phyloP scores from a whole-genome alignment of 2,888 invertebrate species.

The Antheraea assamensis region DNA sequence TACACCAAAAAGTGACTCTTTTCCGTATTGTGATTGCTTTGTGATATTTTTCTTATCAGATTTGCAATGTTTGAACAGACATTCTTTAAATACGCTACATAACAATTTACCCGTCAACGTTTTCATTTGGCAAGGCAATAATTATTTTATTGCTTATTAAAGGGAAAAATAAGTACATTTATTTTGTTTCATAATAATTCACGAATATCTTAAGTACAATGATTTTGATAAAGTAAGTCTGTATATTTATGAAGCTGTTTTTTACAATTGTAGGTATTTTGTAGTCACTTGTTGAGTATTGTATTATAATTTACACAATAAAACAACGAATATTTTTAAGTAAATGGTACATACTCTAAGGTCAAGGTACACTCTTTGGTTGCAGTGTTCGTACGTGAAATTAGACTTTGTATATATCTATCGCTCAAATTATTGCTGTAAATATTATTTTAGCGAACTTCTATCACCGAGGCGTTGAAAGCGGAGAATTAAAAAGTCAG shows the following conservation, averaged over 20 bases:
- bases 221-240: neutral
- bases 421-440: neutral
- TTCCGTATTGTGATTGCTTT: neutral
- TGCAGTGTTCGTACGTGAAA: neutral
- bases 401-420: neutral
- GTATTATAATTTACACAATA: neutral
- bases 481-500: constrained; percentile 65
- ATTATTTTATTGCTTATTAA: neutral
- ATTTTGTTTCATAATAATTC: neutral
- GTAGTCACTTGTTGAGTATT: neutral
- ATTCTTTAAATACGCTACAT: neutral
- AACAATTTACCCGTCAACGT: neutral
- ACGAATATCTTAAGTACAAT: neutral
- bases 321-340: neutral
- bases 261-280: neutral
- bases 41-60: neutral
- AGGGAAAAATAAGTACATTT: neutral
- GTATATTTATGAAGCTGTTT: neutral
- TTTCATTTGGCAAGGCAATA: neutral
- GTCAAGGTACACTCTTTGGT: neutral
- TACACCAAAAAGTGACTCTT: neutral
- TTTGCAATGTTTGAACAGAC: neutral
- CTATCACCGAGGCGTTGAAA: constrained; percentile 69
- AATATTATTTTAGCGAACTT: constrained; percentile 1
- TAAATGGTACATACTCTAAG: neutral